Evolutionary conservation across 2,888 invertebrate species (phyloP).

Genomic region (Drosophila atripex): DNA sequence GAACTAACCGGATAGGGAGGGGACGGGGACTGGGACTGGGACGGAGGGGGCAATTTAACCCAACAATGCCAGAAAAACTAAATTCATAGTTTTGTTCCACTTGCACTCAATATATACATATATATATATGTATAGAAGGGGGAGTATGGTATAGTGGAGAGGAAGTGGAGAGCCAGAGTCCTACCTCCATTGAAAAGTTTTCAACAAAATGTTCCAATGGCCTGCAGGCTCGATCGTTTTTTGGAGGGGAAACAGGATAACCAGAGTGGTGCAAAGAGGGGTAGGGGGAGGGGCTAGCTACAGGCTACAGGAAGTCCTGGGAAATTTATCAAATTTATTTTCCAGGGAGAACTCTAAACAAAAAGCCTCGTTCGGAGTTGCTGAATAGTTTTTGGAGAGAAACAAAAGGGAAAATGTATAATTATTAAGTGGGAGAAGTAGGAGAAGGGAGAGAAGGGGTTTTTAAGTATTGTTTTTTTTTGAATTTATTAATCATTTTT

Average conservation of each 20-base stretch:
- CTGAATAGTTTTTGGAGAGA: background rate
- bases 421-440: background rate
- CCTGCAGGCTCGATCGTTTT: slow-evolving; percentile 43
- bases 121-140: too few relatives aligned
- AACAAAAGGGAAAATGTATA: background rate
- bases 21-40: background rate
- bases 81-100: slow-evolving; percentile 73
- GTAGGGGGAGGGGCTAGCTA: background rate
- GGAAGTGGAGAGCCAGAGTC: too few relatives aligned
- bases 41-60: slow-evolving; percentile 36
- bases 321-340: slow-evolving; percentile 30
- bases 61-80: slow-evolving; percentile 46
- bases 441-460: too few relatives aligned
- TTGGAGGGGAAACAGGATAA: slow-evolving; percentile 9
- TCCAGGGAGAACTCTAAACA: slow-evolving; percentile 14
- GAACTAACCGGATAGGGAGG: slow-evolving; percentile 9
- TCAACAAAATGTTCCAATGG: slow-evolving; percentile 51
- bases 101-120: slow-evolving; percentile 47
- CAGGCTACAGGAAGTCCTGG: background rate
- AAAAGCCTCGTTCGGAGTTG: slow-evolving; percentile 1
- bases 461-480: too few relatives aligned
- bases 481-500: too few relatives aligned
- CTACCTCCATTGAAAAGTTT: slow-evolving; percentile 46
- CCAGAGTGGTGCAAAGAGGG: background rate
- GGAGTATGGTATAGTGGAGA: slow-evolving; percentile 17